Conservation (phyloP, 1,140 invertebrate species). For the Macrosteles quadrilineatus region DNA sequence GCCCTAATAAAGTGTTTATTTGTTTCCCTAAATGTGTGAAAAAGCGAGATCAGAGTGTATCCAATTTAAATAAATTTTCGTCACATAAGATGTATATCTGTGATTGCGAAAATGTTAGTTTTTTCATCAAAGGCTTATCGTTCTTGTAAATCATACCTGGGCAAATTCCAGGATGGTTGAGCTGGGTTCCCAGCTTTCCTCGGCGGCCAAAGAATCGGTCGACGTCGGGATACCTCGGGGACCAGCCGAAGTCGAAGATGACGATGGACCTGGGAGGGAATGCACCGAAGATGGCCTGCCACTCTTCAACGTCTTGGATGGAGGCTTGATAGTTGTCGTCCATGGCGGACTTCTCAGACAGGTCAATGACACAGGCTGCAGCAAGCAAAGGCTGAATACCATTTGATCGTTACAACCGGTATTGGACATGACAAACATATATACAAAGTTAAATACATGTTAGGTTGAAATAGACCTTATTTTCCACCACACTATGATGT, state of each 20-base stretch:
- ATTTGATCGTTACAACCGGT: not conserved
- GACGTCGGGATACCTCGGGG: constrained; percentile 1
- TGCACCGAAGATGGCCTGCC: not conserved
- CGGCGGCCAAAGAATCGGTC: not conserved
- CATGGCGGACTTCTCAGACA: not conserved
- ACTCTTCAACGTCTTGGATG: constrained; percentile 1
- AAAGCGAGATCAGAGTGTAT: no score
- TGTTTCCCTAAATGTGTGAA: no score
- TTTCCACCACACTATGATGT: no score
- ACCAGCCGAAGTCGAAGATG: constrained; percentile 11
- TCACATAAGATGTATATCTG: no score
- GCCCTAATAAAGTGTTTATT: no score
- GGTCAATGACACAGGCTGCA: constrained; percentile 12
- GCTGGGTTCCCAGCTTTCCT: constrained; percentile 10
- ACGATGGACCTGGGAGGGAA: constrained; percentile 1
- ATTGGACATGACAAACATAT: no score
- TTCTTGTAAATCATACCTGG: constrained; percentile 5
- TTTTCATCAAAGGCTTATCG: no score
- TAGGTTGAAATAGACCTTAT: no score
- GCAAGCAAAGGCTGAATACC: not conserved
- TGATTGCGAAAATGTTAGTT: no score
- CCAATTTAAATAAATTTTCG: no score
- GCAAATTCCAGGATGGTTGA: constrained; percentile 1
- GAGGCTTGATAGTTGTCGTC: constrained; percentile 10
- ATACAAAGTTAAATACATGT: no score